These are phyloP conservation scores for Arremon brunneinucha DNA, from an alignment of 2,797 vertebrate species.

Conservation along the genomic window DNA sequence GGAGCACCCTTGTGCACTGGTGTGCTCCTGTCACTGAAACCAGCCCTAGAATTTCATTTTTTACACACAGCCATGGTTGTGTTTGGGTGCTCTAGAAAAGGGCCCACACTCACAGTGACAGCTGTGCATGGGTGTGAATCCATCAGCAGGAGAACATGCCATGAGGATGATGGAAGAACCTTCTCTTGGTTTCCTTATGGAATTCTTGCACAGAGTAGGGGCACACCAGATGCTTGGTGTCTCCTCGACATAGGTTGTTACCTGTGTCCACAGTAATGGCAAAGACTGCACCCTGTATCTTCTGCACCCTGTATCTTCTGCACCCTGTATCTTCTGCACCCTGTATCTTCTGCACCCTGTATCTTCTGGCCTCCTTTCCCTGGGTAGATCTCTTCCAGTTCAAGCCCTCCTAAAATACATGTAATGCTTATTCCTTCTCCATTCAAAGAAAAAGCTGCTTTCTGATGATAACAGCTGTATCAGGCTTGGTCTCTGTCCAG, in stretches of 20 bases:
- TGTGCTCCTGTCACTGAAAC: background rate
- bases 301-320: background rate
- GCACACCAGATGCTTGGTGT: background rate
- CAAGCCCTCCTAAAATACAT: background rate
- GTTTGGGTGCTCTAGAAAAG: background rate
- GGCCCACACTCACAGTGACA: background rate
- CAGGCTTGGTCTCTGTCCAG: background rate
- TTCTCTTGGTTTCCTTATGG: background rate
- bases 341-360: background rate
- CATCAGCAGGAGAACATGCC: background rate
- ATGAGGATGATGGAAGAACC: rapidly evolving
- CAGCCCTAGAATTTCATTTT: background rate
- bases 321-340: background rate
- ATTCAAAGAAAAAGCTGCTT: background rate
- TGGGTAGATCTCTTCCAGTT: background rate
- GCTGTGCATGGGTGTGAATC: background rate
- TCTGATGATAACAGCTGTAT: background rate
- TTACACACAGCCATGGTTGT: background rate
- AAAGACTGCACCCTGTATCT: background rate
- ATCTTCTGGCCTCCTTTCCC: background rate
- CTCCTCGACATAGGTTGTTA: background rate
- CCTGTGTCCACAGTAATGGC: background rate
- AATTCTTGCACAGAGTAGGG: background rate
- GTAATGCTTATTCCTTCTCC: background rate
- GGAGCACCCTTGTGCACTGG: background rate